These are phyloP conservation scores for Actinemys pallida DNA, from an alignment of 2,113 vertebrate species.

Conservation along the genomic window DNA sequence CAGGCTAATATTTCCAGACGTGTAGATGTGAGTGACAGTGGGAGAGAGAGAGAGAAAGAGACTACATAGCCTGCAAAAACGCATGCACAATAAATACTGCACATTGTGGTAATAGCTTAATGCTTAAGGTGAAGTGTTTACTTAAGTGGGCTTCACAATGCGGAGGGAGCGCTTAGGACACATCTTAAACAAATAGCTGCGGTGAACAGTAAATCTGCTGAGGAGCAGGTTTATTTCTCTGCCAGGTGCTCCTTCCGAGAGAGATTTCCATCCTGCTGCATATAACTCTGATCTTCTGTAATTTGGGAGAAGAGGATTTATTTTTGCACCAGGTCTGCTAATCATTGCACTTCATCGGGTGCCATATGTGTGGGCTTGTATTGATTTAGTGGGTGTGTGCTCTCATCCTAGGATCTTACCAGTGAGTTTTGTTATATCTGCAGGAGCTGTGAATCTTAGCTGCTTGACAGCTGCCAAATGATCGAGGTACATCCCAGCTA, in stretches of 20 bases:
- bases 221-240: neutral
- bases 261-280: neutral
- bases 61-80: neutral
- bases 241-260: neutral
- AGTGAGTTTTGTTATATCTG: neutral
- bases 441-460: neutral
- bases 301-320: neutral
- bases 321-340: rapidly evolving
- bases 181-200: neutral
- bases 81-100: rapidly evolving
- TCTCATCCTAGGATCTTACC: neutral
- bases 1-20: neutral
- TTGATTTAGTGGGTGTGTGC: rapidly evolving
- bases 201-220: neutral
- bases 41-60: neutral
- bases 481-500: rapidly evolving
- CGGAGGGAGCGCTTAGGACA: neutral
- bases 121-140: neutral
- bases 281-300: neutral
- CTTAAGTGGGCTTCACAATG: constrained; percentile 1
- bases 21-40: rapidly evolving
- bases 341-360: rapidly evolving
- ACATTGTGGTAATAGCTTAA: neutral
- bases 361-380: neutral
- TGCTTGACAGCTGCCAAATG: neutral